Percentiles rank a stretch among this genome's conserved stretches.
Conservation (phyloP, 1,140 invertebrate genomes). For the Camponotus pennsylvanicus region DNA sequence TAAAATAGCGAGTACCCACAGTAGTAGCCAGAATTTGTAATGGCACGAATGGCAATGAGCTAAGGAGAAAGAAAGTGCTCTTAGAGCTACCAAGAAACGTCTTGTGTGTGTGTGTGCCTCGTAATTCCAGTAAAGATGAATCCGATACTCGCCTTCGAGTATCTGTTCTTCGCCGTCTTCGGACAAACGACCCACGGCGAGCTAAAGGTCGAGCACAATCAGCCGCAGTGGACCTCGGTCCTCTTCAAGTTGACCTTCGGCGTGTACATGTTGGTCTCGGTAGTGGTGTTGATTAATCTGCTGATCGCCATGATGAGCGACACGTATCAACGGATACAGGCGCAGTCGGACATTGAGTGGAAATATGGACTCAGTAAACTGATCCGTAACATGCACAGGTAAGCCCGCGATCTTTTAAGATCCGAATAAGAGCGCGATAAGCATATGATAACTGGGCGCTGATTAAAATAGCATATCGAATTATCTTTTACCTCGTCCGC, state of each 20-base stretch:
- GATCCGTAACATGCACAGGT: slow-evolving; percentile 98
- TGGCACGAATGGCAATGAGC: slow-evolving; percentile 71
- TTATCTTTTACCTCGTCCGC: slow-evolving; percentile 31
- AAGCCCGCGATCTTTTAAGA: slow-evolving; percentile 73
- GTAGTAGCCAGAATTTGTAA: slow-evolving; percentile 79
- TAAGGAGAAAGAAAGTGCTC: slow-evolving; percentile 41
- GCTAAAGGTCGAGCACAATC: slow-evolving; percentile 89
- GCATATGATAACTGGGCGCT: neutral
- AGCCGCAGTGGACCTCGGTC: slow-evolving; percentile 92
- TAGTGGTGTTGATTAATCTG: slow-evolving; percentile 99
- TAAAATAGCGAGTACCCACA: slow-evolving; percentile 80
- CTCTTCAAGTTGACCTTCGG: slow-evolving; percentile 96
- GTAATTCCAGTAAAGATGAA: slow-evolving; percentile 91
- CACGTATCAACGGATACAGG: slow-evolving; percentile 99
- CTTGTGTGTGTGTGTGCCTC: slow-evolving; percentile 74
- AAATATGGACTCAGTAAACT: slow-evolving; percentile 99
- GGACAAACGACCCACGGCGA: slow-evolving; percentile 97
- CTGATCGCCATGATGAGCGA: slow-evolving; percentile 99
- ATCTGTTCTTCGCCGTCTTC: slow-evolving; percentile 99
- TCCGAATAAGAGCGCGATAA: slow-evolving; percentile 30
- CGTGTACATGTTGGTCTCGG: slow-evolving; percentile 98
- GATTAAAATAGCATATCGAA: slow-evolving; percentile 16
- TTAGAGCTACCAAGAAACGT: slow-evolving; percentile 68
- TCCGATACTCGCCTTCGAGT: slow-evolving; percentile 96
- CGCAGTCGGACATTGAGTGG: slow-evolving; percentile 99